Evolutionary conservation across 2,888 invertebrate genomes (phyloP).

Genomic region (Yponomeuta plumbellus): DNA sequence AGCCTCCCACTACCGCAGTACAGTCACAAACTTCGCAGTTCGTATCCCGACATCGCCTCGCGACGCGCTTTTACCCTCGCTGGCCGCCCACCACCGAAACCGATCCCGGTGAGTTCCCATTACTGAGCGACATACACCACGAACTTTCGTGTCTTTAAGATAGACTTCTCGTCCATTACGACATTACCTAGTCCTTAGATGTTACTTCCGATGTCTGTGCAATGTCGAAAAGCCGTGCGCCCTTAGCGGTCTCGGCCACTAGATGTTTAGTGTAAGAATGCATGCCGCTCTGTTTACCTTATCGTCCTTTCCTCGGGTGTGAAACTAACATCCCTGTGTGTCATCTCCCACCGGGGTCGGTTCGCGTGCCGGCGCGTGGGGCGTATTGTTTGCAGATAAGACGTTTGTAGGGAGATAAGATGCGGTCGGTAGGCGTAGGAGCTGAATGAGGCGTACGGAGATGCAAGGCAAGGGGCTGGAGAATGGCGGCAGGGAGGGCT

Average conservation of each 20-base stretch:
- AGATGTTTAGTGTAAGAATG: slow-evolving; percentile 58
- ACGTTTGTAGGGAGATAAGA: slow-evolving; percentile 66
- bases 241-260: slow-evolving; percentile 34
- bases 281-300: slow-evolving; percentile 61
- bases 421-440: slow-evolving; percentile 66
- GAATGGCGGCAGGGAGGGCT: slow-evolving; percentile 51
- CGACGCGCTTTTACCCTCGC: slow-evolving; percentile 17
- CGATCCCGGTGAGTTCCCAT: slow-evolving; percentile 50
- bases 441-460: slow-evolving; percentile 63
- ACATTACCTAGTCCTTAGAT: slow-evolving; percentile 50
- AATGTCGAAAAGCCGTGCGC: slow-evolving; percentile 28
- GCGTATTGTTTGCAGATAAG: slow-evolving; percentile 61
- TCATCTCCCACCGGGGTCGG: slow-evolving; percentile 44
- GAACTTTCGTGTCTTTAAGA: slow-evolving; percentile 5
- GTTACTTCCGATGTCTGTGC: slow-evolving; percentile 36
- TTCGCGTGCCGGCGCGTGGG: slow-evolving; percentile 46
- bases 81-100: slow-evolving; percentile 17
- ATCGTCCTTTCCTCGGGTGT: slow-evolving; percentile 49
- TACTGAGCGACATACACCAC: neutral
- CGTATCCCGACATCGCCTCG: slow-evolving; percentile 31
- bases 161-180: slow-evolving; percentile 34
- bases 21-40: slow-evolving; percentile 34
- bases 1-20: slow-evolving; percentile 18
- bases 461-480: slow-evolving; percentile 60
- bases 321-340: slow-evolving; percentile 45